Evolutionary conservation across 2,113 vertebrate species (phyloP), one percentile per base, ranked within the genome.

Genomic region (Picathartes gymnocephalus): DNA sequence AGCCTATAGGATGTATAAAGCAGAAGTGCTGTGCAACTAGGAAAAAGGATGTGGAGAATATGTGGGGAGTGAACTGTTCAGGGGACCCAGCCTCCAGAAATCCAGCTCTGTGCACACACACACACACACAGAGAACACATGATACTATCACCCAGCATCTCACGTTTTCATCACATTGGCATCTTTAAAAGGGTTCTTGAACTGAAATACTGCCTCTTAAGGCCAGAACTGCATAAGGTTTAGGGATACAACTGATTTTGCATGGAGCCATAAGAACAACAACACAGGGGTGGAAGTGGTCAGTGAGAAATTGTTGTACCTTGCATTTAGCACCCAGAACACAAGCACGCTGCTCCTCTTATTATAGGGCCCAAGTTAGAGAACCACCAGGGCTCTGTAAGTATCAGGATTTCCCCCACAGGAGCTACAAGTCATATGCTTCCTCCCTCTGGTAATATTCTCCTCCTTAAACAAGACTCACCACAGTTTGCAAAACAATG

Each of bases 271-370:
- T 9, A 8, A 92, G 58, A 76, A 80, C 70, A 91, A 51, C 35
- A 53, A 18, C 22, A 61, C 2, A 27, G 42, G 21, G 11, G 3
- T 69, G 39, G 31, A 84, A 37, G 42, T 1, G 2, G 11, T 10
- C 22, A 20, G 17, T 24, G 33, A 25, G 13, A 81, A 76, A 53
- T 27, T 8, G 42, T 0, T 1, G 0, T 28, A 44, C 42, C 4
- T 60, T 58, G 17, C 45, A 77, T 57, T 91, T 87, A 35, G 48
- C 15, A 81, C 15, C 28, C 47, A 86, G 23, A 45, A 69, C 25
- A 35, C 7, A 50, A 22, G 11, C 35, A 54, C 3, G 5, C 4
- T 69, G 8, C 31, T 69, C 16, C 45, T 77, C 15, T 45, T 50
- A 27, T 6, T 6, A 10, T 1, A 64, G 35, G 24, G 28, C 22